Base-by-base conservation (phyloP, 2,888 invertebrate species). In the Trachelus tabidus region DNA sequence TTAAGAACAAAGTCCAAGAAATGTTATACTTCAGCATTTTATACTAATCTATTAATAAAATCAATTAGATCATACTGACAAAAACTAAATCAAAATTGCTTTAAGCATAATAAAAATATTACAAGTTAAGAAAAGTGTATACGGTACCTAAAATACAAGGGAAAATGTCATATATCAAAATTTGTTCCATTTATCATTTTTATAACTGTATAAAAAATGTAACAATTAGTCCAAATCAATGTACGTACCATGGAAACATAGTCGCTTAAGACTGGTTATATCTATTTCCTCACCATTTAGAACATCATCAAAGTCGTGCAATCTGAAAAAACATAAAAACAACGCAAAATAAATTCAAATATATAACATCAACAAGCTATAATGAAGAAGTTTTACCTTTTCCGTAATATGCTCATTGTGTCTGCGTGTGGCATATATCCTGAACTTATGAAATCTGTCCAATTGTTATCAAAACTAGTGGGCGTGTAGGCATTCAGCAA, bases 181-280 rank as follows among this genome's bases (percentile, higher is more conserved):
- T 40, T 40, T 40, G 1, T 15, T 40, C 15, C 23, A 23, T 56
- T 56, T 56, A 23, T 56, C 23, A 15, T 23, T 56, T 56, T 56
- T 15, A 0, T 23, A 56, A 56, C 15, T 40, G 40, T 4, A 40
- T 4, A 40, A 40, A 40, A 40, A 15, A 15, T 40, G 40, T 40
- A 40, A 40, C 40, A 15, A 40, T 40, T 15, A 40, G 40, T 40
- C 4, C 40, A 40, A 40, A 40, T 40, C 15, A 23, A 15, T 56
- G 40, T 56, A 85, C 91, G 92, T 93, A 97, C 97, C 97, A 92
- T 96, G 95, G 88, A 97, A 97, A 85, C 97, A 95, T 76, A 97
- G 90, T 87, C 93, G 94, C 87, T 94, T 94, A 23, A 98, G 92
- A 83, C 93, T 92, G 76, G 93, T 93, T 78, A 96, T 91, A 89